These are phyloP conservation scores for Pegoplata infirma DNA, from an alignment of 2,888 invertebrate genomes.

Conservation along the genomic window DNA sequence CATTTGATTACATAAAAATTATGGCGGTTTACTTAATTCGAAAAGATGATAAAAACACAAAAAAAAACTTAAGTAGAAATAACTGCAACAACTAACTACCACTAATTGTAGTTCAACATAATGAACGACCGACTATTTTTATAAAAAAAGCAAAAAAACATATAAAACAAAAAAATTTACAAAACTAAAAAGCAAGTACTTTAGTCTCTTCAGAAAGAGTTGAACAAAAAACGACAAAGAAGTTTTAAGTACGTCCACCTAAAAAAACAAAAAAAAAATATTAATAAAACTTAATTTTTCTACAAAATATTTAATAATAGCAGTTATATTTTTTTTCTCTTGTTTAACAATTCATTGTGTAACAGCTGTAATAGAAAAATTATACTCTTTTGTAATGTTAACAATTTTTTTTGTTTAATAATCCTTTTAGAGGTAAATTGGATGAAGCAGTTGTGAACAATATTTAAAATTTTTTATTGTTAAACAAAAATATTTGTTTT, in stretches of 20 bases:
- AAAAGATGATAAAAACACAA: not conserved
- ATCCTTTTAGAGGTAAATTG: too few species aligned
- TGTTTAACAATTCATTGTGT: not conserved
- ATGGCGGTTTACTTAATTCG: not conserved
- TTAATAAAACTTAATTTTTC: slow-evolving; percentile 37
- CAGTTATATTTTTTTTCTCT: too few species aligned
- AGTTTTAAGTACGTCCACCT: slow-evolving; percentile 3
- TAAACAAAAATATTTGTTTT: too few species aligned
- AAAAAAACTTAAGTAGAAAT: not conserved
- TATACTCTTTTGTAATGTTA: slow-evolving; percentile 6
- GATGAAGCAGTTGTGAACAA: too few species aligned
- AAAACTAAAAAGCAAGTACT: too few species aligned
- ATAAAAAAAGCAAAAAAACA: not conserved
- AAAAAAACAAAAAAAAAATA: slow-evolving; percentile 22
- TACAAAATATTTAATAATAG: not conserved
- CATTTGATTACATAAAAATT: not conserved
- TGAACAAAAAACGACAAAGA: slow-evolving; percentile 6
- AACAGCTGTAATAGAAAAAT: slow-evolving; percentile 19
- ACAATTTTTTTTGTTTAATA: too few species aligned
- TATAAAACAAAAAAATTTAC: too few species aligned
- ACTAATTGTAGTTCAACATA: slow-evolving; percentile 41
- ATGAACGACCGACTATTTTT: slow-evolving; percentile 21
- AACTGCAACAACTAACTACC: not conserved
- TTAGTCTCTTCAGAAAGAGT: slow-evolving; percentile 2
- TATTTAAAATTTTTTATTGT: too few species aligned